Evolutionary conservation across 1,140 invertebrate species (phyloP).

Genomic region (Amphibalanus amphitrite): DNA sequence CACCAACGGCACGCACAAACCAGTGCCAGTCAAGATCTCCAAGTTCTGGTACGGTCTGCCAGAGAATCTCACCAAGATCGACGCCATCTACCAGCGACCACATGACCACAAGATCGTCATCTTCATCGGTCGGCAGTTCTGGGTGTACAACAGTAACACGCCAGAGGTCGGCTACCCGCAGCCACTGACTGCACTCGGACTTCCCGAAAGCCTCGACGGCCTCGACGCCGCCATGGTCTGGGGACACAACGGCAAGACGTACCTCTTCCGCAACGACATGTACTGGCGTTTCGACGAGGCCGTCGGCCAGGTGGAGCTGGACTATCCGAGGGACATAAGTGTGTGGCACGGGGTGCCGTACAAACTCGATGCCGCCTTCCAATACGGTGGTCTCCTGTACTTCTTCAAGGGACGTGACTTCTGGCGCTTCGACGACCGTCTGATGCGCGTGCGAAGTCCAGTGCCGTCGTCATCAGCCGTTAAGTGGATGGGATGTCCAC

Average conservation of each 20-base stretch:
- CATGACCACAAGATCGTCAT: conserved; percentile 73
- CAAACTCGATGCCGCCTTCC: conserved; percentile 34
- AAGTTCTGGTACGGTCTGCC: conserved; percentile 38
- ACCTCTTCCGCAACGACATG: conserved; percentile 51
- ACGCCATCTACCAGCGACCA: conserved; percentile 77
- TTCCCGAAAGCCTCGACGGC: conserved; percentile 55
- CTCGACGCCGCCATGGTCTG: conserved; percentile 81
- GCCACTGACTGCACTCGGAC: conserved; percentile 47
- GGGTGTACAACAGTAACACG: conserved; percentile 30
- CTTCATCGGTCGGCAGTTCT: conserved; percentile 64
- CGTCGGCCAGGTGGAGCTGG: conserved; percentile 27
- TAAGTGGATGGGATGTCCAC: conserved; percentile 65
- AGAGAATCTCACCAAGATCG: conserved; percentile 53
- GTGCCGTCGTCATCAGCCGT: conserved; percentile 47
- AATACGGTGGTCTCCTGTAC: conserved; percentile 52
- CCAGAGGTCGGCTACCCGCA: conserved; percentile 13
- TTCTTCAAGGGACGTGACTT: conserved; percentile 86
- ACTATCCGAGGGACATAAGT: conserved; percentile 36
- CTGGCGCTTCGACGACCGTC: conserved; percentile 81
- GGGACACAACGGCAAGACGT: conserved; percentile 46
- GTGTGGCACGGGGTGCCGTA: conserved; percentile 35
- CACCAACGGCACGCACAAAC: conserved; percentile 9
- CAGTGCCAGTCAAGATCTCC: conserved; percentile 24
- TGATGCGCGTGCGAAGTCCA: conserved; percentile 59
- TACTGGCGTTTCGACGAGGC: conserved; percentile 58